Conservation (phyloP, 2,797 vertebrate species). For the Nyctalus aviator region DNA sequence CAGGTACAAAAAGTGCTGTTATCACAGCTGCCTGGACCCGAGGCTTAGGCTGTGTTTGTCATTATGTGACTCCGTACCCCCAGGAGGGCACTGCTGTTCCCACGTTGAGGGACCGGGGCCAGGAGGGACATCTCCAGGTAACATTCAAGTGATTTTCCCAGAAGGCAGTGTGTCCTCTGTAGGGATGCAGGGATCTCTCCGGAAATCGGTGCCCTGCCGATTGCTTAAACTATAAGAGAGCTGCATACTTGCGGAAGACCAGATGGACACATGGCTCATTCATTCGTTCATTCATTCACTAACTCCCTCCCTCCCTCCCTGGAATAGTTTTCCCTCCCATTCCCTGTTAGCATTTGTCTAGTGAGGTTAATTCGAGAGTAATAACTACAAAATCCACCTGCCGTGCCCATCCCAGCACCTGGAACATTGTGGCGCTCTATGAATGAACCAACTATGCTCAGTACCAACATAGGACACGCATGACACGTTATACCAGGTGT, state of each 20-base stretch:
- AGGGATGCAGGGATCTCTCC: not conserved
- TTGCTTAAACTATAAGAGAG: not conserved
- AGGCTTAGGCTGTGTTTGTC: not conserved
- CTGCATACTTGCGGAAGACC: rapidly evolving
- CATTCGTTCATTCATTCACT: rapidly evolving
- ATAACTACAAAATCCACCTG: not conserved
- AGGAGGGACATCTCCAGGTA: not conserved
- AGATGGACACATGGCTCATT: rapidly evolving
- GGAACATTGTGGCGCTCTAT: not conserved
- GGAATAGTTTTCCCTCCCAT: rapidly evolving
- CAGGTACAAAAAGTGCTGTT: not conserved
- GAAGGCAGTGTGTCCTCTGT: not conserved
- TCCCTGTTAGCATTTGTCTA: not conserved
- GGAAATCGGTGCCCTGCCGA: rapidly evolving
- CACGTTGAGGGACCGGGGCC: rapidly evolving
- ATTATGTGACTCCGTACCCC: not conserved
- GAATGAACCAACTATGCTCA: rapidly evolving
- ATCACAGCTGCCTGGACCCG: not conserved
- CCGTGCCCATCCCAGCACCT: rapidly evolving
- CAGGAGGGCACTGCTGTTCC: not conserved
- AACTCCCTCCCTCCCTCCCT: too few species aligned
- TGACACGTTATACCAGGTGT: rapidly evolving
- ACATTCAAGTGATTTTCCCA: not conserved
- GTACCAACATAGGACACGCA: rapidly evolving
- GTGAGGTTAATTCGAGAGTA: not conserved